Evolutionary conservation across 2,113 vertebrate genomes (phyloP).

Genomic region (Rattus rattus): DNA sequence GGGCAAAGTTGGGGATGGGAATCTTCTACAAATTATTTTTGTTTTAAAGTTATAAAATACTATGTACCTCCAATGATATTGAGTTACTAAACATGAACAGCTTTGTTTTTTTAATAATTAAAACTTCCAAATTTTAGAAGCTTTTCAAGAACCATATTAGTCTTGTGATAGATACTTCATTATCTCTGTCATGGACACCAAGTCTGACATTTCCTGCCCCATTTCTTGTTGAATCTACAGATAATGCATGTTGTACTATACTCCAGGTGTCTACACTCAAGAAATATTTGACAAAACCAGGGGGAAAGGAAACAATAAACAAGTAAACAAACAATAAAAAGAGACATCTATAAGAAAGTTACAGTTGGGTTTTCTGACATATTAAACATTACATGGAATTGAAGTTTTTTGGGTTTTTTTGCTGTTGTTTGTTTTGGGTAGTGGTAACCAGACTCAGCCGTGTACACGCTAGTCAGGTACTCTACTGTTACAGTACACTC

Average conservation of each 20-base stretch:
- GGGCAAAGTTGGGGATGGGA: constrained; percentile 81
- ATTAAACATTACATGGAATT: background rate
- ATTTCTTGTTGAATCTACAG: constrained; percentile 98
- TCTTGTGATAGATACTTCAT: constrained; percentile 98
- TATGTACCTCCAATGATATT: constrained; percentile 87
- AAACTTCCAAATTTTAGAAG: constrained; percentile 97
- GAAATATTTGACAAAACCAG: constrained; percentile 99
- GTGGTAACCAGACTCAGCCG: background rate
- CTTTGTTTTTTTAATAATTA: constrained; percentile 97
- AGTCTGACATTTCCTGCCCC: constrained; percentile 97
- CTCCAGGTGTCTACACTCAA: constrained; percentile 99
- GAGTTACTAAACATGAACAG: constrained; percentile 95
- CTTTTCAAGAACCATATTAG: constrained; percentile 97
- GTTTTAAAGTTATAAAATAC: constrained; percentile 88
- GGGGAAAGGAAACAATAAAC: background rate
- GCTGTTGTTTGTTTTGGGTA: background rate
- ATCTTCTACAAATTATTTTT: constrained; percentile 86
- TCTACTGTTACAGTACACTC: background rate
- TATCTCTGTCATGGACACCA: constrained; percentile 99
- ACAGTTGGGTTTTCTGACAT: background rate
- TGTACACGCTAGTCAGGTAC: background rate
- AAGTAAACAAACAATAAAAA: background rate
- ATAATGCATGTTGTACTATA: constrained; percentile 99
- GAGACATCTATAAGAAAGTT: background rate
- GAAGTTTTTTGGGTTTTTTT: too few species aligned